phyloP scores from a whole-genome alignment of 1,140 invertebrate species.

The Hestina assimilis region DNA sequence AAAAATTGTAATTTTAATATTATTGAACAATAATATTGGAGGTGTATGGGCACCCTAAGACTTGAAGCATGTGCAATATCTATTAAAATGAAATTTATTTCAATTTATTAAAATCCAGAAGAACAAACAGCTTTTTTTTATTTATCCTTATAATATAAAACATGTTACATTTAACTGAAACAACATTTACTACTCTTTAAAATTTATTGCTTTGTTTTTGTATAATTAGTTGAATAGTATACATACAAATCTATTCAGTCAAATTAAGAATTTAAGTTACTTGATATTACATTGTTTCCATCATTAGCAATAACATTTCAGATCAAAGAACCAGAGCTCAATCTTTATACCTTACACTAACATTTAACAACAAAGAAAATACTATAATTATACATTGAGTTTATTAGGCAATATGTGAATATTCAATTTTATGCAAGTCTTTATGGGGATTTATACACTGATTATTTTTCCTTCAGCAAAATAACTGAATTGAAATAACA shows the following conservation, averaged over 20 bases:
- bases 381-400: conserved; percentile 19
- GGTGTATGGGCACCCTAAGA: no score
- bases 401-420: conserved; percentile 31
- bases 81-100: no score
- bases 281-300: conserved; percentile 22
- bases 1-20: no score
- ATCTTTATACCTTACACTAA: conserved; percentile 19
- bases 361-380: conserved; percentile 30
- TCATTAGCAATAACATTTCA: conserved; percentile 20
- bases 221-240: conserved; percentile 56
- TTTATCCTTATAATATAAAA: not conserved
- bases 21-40: no score
- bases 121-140: not conserved
- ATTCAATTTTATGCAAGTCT: conserved; percentile 23
- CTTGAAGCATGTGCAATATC: no score
- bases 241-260: conserved; percentile 70
- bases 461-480: conserved; percentile 43
- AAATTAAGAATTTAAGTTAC: conserved; percentile 50
- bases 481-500: conserved; percentile 26
- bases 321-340: conserved; percentile 24
- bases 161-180: conserved; percentile 10
- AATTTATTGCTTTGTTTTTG: conserved; percentile 55
- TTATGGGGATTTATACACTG: conserved; percentile 52
- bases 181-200: conserved; percentile 32
- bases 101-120: not conserved